Percentiles rank a stretch among this genome's conserved stretches.
phyloP scores from a whole-genome alignment of 2,797 vertebrate genomes.

The Spinibarbus caldwelli region DNA sequence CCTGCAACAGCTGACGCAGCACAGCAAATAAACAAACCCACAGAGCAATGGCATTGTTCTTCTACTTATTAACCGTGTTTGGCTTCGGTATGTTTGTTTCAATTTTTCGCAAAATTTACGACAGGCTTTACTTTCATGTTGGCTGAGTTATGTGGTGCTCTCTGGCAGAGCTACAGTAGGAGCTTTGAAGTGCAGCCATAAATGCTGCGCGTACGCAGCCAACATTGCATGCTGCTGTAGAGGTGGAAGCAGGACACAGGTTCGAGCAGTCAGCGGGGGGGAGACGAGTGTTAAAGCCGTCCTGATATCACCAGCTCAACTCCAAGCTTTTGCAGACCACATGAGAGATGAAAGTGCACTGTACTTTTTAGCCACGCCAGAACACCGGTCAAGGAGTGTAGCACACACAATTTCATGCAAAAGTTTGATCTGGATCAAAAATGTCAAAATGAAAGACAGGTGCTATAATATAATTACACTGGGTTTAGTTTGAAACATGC shows the following conservation, averaged over 20 bases:
- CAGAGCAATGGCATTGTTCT: conserved; percentile 49
- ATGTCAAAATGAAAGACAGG: conserved; percentile 42
- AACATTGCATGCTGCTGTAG: conserved; percentile 61
- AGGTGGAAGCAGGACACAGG: conserved; percentile 65
- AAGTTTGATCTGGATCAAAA: conserved; percentile 16
- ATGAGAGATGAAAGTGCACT: conserved; percentile 57
- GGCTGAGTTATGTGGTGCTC: conserved; percentile 71
- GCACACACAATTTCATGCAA: conserved; percentile 24
- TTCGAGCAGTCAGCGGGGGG: conserved; percentile 46
- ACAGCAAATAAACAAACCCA: conserved; percentile 47
- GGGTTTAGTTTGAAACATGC: background rate
- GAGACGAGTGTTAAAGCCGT: background rate
- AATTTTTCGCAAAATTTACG: conserved; percentile 64
- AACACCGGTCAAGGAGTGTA: conserved; percentile 26
- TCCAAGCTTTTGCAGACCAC: conserved; percentile 56
- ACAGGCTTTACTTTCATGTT: conserved; percentile 68
- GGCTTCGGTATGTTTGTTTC: conserved; percentile 65
- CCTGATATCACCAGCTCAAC: conserved; percentile 45
- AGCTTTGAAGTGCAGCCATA: conserved; percentile 75
- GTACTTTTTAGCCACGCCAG: conserved; percentile 40
- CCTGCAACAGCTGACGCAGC: conserved; percentile 50
- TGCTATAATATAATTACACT: conserved; percentile 25
- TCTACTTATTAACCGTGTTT: conserved; percentile 61
- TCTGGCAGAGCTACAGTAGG: conserved; percentile 66
- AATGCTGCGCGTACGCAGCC: conserved; percentile 59